Conservation (phyloP, 2,888 invertebrate genomes). For the Halictus ligatus region DNA sequence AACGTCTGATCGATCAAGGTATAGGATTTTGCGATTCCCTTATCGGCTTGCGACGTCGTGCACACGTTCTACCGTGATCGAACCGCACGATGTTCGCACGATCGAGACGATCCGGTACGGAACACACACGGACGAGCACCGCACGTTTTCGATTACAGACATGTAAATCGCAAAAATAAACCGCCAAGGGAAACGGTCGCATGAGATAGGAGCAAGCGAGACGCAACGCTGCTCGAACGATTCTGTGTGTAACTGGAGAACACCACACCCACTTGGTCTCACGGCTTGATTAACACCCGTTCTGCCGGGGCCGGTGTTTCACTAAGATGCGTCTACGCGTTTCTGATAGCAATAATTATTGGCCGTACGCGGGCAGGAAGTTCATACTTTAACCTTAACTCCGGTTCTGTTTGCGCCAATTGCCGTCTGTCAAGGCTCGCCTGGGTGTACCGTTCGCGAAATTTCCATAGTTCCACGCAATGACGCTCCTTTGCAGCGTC, state of each 20-base stretch:
- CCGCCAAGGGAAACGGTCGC: neutral
- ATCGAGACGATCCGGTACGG: neutral
- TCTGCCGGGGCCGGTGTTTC: conserved; percentile 29
- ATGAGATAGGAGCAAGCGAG: conserved; percentile 15
- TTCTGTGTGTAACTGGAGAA: conserved; percentile 56
- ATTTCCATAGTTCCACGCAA: neutral
- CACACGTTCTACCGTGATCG: neutral
- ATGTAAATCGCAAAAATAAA: neutral
- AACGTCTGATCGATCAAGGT: neutral
- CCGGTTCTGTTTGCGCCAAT: conserved; percentile 58
- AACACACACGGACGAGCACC: neutral
- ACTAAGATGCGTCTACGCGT: conserved; percentile 33
- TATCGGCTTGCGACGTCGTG: neutral
- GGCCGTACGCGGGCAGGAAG: conserved; percentile 67
- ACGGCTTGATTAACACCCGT: conserved; percentile 52
- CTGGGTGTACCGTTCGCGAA: neutral
- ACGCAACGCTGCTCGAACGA: conserved; percentile 46
- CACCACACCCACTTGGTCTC: conserved; percentile 53
- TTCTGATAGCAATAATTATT: conserved; percentile 64
- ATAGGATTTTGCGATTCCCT: conserved; percentile 19
- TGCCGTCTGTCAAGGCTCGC: conserved; percentile 48
- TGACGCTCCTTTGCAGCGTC: neutral
- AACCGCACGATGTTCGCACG: neutral
- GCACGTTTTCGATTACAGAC: neutral
- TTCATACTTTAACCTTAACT: conserved; percentile 70